Evolutionary conservation across 2,888 invertebrate genomes (phyloP), one percentile per base, ranked within the genome.

Genomic region (Pyralis farinalis): DNA sequence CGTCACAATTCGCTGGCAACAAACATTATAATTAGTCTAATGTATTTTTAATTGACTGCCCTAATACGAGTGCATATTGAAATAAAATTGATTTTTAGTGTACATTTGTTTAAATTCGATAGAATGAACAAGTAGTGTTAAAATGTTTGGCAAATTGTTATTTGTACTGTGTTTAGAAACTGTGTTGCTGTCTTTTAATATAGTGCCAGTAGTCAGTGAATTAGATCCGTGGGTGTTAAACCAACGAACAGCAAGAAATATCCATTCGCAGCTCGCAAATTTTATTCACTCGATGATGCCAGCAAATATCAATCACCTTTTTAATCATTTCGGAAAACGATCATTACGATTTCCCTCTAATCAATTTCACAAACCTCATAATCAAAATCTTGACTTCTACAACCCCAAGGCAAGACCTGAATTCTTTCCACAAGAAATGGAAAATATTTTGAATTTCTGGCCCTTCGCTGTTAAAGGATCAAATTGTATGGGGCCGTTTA

Each of bases 141-240:
- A 10, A 37, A 37, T 37, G 37, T 20, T 30, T 22, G n/a, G 5
- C 8, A 3, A 30, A 30, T 7, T 37, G 10, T 12, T 37, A 10
- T 10, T 30, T 30, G 30, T 37, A 7, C 7, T 37, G 9, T 10
- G 30, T 12, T 12, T 8, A 29, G 1, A 36, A 11, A 9, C 9
- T 22, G 30, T 31, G 28, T 1, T 28, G 3, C n/a, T 16, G 4
- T 16, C 16, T 16, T 16, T 3, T 16, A 16, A 16, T 16, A 4
- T 16, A 4, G 16, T 16, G 16, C 16, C 16, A 16, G 4, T 16
- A 4, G 16, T 4, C 4, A 16, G 16, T 16, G 16, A 4, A 3
- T 16, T 16, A 3, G 4, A 16, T 16, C 16, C 4, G 4, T 16
- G 16, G 16, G 2, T 16, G 16, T 16, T 3, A 3, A 16, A 4